These are phyloP conservation scores for Orestias chungarensis DNA, from an alignment of 2,797 vertebrate species.

Conservation along the genomic window DNA sequence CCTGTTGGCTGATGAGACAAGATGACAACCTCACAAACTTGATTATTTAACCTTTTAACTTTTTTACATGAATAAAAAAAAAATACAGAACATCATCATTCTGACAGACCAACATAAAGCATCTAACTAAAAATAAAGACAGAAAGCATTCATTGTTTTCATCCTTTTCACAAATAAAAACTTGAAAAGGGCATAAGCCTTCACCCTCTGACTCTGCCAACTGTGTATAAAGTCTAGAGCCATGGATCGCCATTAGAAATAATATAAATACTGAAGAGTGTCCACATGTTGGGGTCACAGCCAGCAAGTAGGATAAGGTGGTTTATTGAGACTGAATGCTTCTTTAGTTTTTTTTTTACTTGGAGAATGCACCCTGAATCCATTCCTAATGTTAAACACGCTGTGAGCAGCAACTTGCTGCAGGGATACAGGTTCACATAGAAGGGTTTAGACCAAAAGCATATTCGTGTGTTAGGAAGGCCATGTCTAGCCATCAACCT, in stretches of 20 bases:
- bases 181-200: neutral
- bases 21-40: neutral
- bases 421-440: too few species aligned
- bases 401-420: too few species aligned
- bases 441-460: too few species aligned
- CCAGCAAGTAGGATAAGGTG: neutral
- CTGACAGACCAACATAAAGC: neutral
- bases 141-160: neutral
- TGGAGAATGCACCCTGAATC: too few species aligned
- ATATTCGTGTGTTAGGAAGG: too few species aligned
- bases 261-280: neutral
- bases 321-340: neutral
- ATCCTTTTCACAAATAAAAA: neutral
- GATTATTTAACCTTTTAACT: neutral
- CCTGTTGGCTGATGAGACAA: conserved; percentile 21
- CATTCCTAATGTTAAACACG: too few species aligned
- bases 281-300: too few species aligned
- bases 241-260: neutral
- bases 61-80: too few species aligned
- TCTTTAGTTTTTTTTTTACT: too few species aligned
- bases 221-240: neutral
- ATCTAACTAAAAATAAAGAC: neutral
- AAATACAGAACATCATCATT: too few species aligned
- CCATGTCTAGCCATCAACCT: too few species aligned
- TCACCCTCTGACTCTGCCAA: too few species aligned